Base-by-base conservation (phyloP, 2,888 invertebrate species). In the Drosophila mayaguana region DNA sequence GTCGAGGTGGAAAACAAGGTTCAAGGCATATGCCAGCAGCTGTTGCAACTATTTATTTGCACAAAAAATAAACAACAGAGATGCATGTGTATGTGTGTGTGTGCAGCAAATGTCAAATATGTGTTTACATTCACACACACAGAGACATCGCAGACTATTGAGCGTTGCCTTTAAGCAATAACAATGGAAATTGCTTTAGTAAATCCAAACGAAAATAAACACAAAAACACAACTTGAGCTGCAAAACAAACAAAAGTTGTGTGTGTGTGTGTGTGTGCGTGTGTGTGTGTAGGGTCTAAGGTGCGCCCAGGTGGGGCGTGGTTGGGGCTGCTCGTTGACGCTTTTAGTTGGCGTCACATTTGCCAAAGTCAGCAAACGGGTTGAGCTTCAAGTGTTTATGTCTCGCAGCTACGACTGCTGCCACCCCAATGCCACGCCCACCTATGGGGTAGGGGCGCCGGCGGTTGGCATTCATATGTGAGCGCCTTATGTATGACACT, bases 161-260 rank as follows among this genome's bases (percentile, higher is more conserved):
- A 62, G 53, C 56, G 70, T 14, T 75, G 63, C 71, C 86, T 80
- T 79, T 61, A 74, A 84, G 85, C 62, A 82, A 77, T 71, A 90
- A 86, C 83, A 86, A 89, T 85, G 90, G 88, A 90, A 86, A 86
- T 86, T 86, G 90, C 90, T 83, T 90, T 85, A 86, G 86, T 83
- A 86, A 90, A 86, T 86, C 86, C 86, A 63, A 88, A 88, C 70
- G 75, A 86, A 86, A 86, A 86, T 86, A 89, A 90, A 90, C 88
- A 89, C 70, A 78, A 89, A 78, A 79, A 88, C 80, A 87, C 82
- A 84, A 84, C 85, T 84, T 89, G 89, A 84, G 84, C 81, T 68
- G 67, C 76, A 89, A 79, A 75, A 84, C 79, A 84, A 84, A 84
- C 88, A 84, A 72, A 72, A 60, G 70, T 66, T 67, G 34, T 32